These are phyloP conservation scores for Onychomys arenicola DNA, from an alignment of 2,797 vertebrate species.

Conservation along the genomic window DNA sequence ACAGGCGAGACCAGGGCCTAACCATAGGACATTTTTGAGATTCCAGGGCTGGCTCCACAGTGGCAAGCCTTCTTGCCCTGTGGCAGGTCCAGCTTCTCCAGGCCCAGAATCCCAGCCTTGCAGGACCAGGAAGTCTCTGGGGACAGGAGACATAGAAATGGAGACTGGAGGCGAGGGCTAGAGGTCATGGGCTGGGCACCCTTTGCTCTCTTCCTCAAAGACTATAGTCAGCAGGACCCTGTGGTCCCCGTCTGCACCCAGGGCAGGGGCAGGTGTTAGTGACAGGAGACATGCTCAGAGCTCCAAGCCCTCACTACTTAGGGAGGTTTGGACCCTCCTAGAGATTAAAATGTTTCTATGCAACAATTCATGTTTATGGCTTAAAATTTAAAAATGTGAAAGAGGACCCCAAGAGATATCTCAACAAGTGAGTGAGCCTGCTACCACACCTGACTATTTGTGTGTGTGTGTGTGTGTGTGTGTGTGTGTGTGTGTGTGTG, in stretches of 20 bases:
- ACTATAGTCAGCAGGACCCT: not conserved
- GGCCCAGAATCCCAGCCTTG: not conserved
- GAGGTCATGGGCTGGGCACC: not conserved
- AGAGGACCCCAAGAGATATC: not conserved
- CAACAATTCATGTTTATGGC: not conserved
- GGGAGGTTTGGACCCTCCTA: not conserved
- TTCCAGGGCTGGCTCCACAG: constrained; percentile 59
- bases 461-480: not conserved
- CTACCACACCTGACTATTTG: not conserved
- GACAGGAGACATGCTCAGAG: not conserved
- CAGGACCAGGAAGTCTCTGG: not conserved
- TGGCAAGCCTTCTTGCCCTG: not conserved
- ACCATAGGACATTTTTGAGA: constrained; percentile 74
- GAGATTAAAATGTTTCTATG: not conserved
- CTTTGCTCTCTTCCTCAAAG: not conserved
- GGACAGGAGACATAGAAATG: not conserved
- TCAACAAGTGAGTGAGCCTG: not conserved
- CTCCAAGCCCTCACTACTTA: not conserved
- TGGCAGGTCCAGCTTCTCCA: not conserved
- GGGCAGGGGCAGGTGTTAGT: accelerated
- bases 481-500: not conserved
- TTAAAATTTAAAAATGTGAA: not conserved
- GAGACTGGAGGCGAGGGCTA: not conserved
- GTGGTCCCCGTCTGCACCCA: not conserved
- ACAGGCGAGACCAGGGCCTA: not conserved